Conservation (phyloP, 2,797 vertebrate genomes). For the Gallinago stenura region DNA sequence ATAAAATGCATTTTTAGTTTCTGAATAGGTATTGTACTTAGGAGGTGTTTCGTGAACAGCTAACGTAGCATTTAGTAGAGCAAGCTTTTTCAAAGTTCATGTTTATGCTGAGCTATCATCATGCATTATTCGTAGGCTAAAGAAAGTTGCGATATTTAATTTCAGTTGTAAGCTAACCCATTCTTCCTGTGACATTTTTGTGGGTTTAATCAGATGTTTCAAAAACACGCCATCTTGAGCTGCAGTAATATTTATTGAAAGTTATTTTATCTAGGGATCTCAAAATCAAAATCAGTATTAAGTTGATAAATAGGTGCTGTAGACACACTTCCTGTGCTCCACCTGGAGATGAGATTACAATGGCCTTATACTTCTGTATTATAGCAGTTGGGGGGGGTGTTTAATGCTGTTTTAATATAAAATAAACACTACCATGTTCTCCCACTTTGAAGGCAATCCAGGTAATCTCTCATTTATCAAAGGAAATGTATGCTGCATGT, state of each 20-base stretch:
- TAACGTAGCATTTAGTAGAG: not conserved
- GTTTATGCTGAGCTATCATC: not conserved
- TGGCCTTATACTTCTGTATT: not conserved
- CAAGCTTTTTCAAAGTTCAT: not conserved
- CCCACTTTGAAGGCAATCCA: constrained; percentile 17
- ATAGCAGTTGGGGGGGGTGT: not conserved
- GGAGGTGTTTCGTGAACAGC: not conserved
- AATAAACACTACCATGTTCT: not conserved
- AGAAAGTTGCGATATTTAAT: not conserved
- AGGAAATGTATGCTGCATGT: not conserved
- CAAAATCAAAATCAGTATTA: not conserved
- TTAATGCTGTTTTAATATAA: not conserved
- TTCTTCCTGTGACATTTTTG: not conserved
- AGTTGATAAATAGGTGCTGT: not conserved
- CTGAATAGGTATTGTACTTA: not conserved
- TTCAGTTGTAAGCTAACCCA: not conserved
- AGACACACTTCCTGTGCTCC: not conserved
- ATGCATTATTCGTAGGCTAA: not conserved
- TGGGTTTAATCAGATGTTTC: not conserved
- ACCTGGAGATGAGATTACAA: not conserved
- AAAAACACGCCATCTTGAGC: not conserved
- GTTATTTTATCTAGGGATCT: not conserved
- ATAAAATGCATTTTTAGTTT: not conserved
- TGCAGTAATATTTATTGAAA: not conserved
- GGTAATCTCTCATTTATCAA: constrained; percentile 10